Conservation (phyloP, 1,140 invertebrate species). For the Eumeta japonica region DNA sequence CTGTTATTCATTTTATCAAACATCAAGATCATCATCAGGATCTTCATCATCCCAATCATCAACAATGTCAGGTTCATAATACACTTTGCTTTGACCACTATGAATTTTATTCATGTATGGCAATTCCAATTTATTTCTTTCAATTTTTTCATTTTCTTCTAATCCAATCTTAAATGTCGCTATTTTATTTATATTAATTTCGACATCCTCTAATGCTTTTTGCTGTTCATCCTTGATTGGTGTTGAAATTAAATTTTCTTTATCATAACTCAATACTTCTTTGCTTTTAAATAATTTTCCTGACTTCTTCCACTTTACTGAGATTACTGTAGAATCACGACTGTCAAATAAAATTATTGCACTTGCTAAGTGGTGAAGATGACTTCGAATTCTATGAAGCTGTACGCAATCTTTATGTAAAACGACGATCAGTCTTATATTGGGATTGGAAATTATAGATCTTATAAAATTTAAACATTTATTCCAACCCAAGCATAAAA, state of each 20-base stretch:
- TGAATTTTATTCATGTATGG: conserved; percentile 58
- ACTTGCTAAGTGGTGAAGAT: conserved; percentile 44
- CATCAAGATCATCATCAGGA: conserved; percentile 64
- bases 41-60: conserved; percentile 67
- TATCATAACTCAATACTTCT: conserved; percentile 46
- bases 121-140: conserved; percentile 56
- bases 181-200: conserved; percentile 36
- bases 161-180: conserved; percentile 62
- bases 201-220: conserved; percentile 31
- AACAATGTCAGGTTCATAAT: conserved; percentile 59
- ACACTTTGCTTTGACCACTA: conserved; percentile 52
- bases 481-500: conserved; percentile 31
- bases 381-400: conserved; percentile 36
- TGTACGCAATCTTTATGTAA: conserved; percentile 56
- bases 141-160: conserved; percentile 55
- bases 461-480: conserved; percentile 26
- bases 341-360: conserved; percentile 41
- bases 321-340: conserved; percentile 21
- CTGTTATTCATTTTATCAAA: too few species aligned
- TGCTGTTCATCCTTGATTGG: conserved; percentile 40
- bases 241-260: conserved; percentile 25
- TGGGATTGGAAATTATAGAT: conserved; percentile 17
- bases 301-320: conserved; percentile 45
- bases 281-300: conserved; percentile 53
- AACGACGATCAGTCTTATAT: conserved; percentile 47